A percentile compares a stretch with the other conserved stretches of the same genome.
phyloP scores from a whole-genome alignment of 1,140 invertebrate species.

The Hermetia illucens region DNA sequence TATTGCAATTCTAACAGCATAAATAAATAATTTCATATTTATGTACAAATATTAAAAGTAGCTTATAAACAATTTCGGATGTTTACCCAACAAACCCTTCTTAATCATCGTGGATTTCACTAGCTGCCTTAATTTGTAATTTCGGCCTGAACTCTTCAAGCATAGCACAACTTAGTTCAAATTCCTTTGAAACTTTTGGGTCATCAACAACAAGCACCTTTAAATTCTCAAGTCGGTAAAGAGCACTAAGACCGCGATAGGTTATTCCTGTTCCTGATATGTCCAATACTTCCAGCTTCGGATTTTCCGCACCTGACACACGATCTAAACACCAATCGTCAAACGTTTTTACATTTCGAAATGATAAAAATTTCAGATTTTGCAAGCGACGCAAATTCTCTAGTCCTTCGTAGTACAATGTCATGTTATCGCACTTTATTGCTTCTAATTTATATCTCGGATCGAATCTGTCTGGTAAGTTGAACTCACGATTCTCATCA shows the following conservation, averaged over 20 bases:
- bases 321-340: slow-evolving; percentile 67
- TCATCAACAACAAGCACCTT: slow-evolving; percentile 39
- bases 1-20: no score
- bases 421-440: slow-evolving; percentile 47
- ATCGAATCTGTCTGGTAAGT: slow-evolving; percentile 41
- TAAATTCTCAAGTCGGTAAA: slow-evolving; percentile 43
- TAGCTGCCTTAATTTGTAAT: slow-evolving; percentile 20
- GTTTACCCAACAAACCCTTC: no score
- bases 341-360: slow-evolving; percentile 44
- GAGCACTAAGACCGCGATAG: slow-evolving; percentile 43
- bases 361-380: slow-evolving; percentile 46
- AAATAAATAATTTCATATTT: no score
- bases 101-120: slow-evolving; percentile 9
- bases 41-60: no score
- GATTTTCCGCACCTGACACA: slow-evolving; percentile 39
- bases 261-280: slow-evolving; percentile 52
- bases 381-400: slow-evolving; percentile 45
- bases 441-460: slow-evolving; percentile 43
- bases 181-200: slow-evolving; percentile 31
- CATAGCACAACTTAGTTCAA: slow-evolving; percentile 41
- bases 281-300: slow-evolving; percentile 55
- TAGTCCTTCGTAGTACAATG: slow-evolving; percentile 55
- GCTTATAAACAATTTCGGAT: no score
- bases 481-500: slow-evolving; percentile 30
- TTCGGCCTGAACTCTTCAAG: slow-evolving; percentile 35